phyloP scores from a whole-genome alignment of 2,888 invertebrate species.

The Syritta pipiens region DNA sequence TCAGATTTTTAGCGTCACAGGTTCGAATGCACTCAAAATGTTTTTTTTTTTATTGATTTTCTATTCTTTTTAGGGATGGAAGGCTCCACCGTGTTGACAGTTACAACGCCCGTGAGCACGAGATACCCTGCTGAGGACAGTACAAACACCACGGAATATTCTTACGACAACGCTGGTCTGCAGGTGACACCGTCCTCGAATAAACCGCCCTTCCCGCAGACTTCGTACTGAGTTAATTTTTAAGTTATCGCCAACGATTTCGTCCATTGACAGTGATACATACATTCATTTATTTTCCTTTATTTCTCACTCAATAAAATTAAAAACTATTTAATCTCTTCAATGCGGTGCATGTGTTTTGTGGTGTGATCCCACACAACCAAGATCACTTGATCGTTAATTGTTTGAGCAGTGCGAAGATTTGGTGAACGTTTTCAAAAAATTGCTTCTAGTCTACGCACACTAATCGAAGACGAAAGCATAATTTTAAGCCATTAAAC shows the following conservation, averaged over 20 bases:
- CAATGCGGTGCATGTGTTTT: too few species aligned
- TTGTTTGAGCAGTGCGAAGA: too few species aligned
- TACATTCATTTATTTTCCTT: constrained; percentile 4
- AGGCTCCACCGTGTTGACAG: constrained; percentile 83
- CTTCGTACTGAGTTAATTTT: constrained; percentile 13
- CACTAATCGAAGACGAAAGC: too few species aligned
- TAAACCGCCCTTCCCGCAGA: constrained; percentile 71
- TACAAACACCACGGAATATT: constrained; percentile 85
- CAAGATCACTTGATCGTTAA: too few species aligned
- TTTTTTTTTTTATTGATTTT: background rate
- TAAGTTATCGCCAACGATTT: constrained; percentile 25
- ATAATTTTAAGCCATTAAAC: too few species aligned
- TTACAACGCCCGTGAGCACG: constrained; percentile 85
- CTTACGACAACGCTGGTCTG: constrained; percentile 89
- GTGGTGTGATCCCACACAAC: too few species aligned
- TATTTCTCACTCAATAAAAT: too few species aligned
- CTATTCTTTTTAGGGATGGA: constrained; percentile 78
- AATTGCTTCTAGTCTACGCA: too few species aligned
- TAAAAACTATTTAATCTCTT: background rate
- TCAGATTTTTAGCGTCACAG: constrained; percentile 76
- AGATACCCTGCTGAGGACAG: constrained; percentile 88
- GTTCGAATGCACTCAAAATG: constrained; percentile 68
- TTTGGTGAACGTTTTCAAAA: too few species aligned
- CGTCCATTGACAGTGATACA: constrained; percentile 56
- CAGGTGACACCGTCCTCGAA: constrained; percentile 82